Evolutionary conservation across 2,888 invertebrate genomes (phyloP), one percentile per base, ranked within the genome.

Genomic region (Bibio marci): DNA sequence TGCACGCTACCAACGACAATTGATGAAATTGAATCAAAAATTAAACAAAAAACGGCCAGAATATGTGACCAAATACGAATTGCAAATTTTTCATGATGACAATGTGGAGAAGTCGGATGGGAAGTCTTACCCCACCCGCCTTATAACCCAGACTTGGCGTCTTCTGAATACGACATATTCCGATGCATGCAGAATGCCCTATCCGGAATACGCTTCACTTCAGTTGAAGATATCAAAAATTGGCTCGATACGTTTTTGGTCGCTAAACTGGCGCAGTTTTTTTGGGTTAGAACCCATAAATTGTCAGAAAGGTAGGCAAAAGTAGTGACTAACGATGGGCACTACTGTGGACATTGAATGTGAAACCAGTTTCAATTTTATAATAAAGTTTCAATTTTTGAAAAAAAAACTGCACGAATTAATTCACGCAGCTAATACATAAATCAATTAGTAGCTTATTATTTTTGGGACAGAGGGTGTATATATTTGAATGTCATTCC

Each of bases 251-350:
- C 30, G 10, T 41, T 41, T 38, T 40, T 45, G 2, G 39, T 38
- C 34, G 41, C 40, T 32, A 45, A 49, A 46, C 45, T 45, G 25
- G 35, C 37, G 25, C 7, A 15, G 12, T 46, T 47, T 13, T 46
- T 42, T 19, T 40, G 37, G 31, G 38, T 14, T 18, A 42, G 47
- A 35, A 44, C 46, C 27, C 45, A 38, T 22, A 42, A 32, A 13
- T 36, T 47, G 35, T 44, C 46, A 32, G 44, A 47, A 44, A 48
- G 43, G 43, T 45, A 43, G 44, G 31, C 33, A 39, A 43, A 43
- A 37, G 37, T 44, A 33, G 41, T 42, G 14, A 41, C 41, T n/a
- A 44, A n/a, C 42, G 44, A 45, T 45, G 43, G 43, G 27, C 41
- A 47, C 45, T 45, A 47, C 37, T 47, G 45, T 43, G 44, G 8